Evolutionary conservation across 2,113 vertebrate genomes (phyloP).

Genomic region (Rhegmatorhina hoffmannsi): DNA sequence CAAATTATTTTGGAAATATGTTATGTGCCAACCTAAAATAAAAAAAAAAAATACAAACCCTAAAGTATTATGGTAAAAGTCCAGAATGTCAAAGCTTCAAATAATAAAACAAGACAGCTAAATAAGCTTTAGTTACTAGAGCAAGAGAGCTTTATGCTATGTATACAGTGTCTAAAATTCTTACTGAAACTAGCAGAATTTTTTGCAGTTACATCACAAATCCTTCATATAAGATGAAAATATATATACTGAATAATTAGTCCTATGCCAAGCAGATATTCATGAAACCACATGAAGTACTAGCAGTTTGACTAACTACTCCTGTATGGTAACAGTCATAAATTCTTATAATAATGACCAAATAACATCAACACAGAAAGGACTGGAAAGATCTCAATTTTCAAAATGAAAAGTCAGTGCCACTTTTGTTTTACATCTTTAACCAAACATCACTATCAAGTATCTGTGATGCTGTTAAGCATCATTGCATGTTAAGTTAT

Average conservation of each 20-base stretch:
- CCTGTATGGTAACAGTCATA: neutral
- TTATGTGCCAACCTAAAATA: neutral
- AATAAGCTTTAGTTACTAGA: neutral
- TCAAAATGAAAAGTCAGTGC: neutral
- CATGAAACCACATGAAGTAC: neutral
- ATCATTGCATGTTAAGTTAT: neutral
- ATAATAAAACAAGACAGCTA: neutral
- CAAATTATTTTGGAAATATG: neutral
- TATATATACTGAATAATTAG: neutral
- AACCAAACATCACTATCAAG: neutral
- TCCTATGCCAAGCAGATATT: neutral
- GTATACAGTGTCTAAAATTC: neutral
- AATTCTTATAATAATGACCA: neutral
- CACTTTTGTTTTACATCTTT: neutral
- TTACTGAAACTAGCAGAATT: neutral
- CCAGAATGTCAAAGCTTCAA: neutral
- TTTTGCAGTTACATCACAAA: neutral
- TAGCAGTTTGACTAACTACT: neutral
- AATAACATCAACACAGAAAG: neutral
- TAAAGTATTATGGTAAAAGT: neutral
- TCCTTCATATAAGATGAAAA: neutral
- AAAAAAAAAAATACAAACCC: neutral
- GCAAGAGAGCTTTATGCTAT: neutral
- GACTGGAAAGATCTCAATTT: neutral
- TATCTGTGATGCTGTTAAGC: neutral